phyloP scores from a whole-genome alignment of 2,113 vertebrate species.

The Isurus oxyrinchus region DNA sequence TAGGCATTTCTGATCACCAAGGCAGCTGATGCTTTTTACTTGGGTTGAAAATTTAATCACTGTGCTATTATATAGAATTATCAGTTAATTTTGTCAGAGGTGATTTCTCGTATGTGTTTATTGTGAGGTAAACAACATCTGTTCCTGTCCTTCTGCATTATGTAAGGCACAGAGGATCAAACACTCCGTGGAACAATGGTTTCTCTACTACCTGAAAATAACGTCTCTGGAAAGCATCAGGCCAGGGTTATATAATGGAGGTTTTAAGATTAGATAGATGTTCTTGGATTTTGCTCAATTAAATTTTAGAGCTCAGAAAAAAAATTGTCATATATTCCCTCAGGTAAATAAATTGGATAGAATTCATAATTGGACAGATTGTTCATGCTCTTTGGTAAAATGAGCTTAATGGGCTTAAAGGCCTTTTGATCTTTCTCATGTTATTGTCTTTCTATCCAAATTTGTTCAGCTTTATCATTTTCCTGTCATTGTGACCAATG shows the following conservation, averaged over 20 bases:
- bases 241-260: neutral
- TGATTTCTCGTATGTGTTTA: neutral
- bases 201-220: neutral
- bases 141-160: neutral
- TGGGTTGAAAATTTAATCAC: neutral
- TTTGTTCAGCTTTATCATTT: neutral
- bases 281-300: neutral
- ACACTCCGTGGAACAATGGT: neutral
- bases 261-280: neutral
- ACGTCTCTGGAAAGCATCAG: neutral
- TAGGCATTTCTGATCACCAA: neutral
- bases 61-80: neutral
- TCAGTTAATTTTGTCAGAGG: neutral
- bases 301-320: neutral
- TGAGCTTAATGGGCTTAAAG: neutral
- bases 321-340: neutral
- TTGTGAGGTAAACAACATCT: neutral
- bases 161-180: neutral
- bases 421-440: neutral
- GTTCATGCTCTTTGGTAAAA: neutral
- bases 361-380: neutral
- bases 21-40: neutral
- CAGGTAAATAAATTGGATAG: neutral
- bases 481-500: neutral
- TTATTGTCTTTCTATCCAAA: neutral